A percentile compares a stretch with the other conserved stretches of the same genome.
Conservation (phyloP, 2,888 invertebrate genomes). For the Drosophila emarginata region DNA sequence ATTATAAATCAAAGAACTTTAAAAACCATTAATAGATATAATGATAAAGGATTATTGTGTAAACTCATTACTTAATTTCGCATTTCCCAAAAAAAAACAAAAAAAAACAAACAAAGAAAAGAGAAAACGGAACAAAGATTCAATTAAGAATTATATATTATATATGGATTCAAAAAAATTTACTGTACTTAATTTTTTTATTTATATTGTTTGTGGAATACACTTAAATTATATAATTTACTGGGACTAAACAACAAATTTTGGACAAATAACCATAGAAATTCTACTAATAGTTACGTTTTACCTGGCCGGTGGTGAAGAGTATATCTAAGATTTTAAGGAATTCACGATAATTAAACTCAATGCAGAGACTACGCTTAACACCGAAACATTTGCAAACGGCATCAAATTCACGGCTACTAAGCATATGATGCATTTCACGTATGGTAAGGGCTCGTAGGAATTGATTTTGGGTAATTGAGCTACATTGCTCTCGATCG, state of each 20-base stretch:
- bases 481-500: constrained; percentile 87
- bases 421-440: constrained; percentile 86
- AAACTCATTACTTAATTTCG: constrained; percentile 2
- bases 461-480: constrained; percentile 86
- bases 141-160: constrained; percentile 7
- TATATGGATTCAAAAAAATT: neutral
- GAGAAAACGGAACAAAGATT: constrained; percentile 2
- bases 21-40: neutral
- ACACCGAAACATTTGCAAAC: constrained; percentile 89
- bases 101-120: neutral
- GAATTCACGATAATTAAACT: constrained; percentile 89
- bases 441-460: constrained; percentile 87
- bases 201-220: constrained; percentile 7
- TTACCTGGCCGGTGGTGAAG: constrained; percentile 84
- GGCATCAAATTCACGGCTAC: constrained; percentile 87
- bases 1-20: neutral
- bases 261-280: neutral
- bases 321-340: constrained; percentile 87
- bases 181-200: neutral
- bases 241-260: constrained; percentile 36
- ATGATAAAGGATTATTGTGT: neutral
- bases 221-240: neutral
- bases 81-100: neutral
- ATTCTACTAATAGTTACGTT: constrained; percentile 71
- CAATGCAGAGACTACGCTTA: constrained; percentile 84